Evolutionary conservation across 1,140 invertebrate genomes (phyloP).

Genomic region (Drosophila willistoni): DNA sequence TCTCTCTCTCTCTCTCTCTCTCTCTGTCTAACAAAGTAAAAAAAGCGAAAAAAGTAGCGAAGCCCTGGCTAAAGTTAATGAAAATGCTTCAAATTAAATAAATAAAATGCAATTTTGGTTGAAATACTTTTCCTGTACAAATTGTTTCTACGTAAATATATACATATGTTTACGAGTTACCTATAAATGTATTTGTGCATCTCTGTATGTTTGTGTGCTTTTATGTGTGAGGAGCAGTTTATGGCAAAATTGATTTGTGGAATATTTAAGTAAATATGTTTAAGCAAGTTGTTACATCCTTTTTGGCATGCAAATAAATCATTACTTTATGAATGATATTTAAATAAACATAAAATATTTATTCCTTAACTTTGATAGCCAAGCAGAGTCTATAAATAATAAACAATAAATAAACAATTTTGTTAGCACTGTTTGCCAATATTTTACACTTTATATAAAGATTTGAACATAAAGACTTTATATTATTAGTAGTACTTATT

Average conservation of each 20-base stretch:
- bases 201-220: not conserved
- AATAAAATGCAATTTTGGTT: conserved; percentile 41
- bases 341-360: conserved; percentile 9
- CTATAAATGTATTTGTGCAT: not conserved
- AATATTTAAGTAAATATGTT: conserved; percentile 13
- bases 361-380: not conserved
- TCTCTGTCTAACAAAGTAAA: too few species aligned
- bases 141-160: conserved; percentile 7
- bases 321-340: conserved; percentile 6
- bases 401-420: too few species aligned
- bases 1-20: not conserved
- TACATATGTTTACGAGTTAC: not conserved
- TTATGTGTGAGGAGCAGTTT: not conserved
- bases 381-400: too few species aligned
- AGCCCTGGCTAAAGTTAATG: conserved; percentile 47
- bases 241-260: conserved; percentile 11
- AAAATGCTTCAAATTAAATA: conserved; percentile 56
- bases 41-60: too few species aligned
- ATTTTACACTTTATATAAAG: too few species aligned
- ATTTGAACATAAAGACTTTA: too few species aligned
- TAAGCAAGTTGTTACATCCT: conserved; percentile 9
- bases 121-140: conserved; percentile 8
- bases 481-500: too few species aligned
- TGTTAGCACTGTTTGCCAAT: too few species aligned
- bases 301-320: conserved; percentile 1